These are phyloP conservation scores for Papilio elwesi DNA, from an alignment of 2,888 invertebrate genomes.

Conservation along the genomic window DNA sequence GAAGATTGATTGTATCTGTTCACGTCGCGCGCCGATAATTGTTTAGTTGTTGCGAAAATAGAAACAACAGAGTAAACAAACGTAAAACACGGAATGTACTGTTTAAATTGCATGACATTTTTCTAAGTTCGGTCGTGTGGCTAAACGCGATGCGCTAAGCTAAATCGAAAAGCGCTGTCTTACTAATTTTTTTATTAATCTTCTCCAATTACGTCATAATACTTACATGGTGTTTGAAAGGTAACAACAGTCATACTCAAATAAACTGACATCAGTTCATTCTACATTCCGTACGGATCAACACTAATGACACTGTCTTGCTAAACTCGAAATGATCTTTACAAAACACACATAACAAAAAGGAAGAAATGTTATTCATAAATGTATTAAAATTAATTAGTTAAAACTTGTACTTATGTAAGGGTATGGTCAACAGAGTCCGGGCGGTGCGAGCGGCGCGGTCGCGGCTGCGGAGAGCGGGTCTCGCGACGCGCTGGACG, in stretches of 20 bases:
- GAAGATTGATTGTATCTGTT: conserved; percentile 37
- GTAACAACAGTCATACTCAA: background rate
- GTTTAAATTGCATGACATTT: conserved; percentile 21
- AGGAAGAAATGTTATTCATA: background rate
- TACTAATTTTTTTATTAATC: background rate
- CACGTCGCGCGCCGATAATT: conserved; percentile 45
- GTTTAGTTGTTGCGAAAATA: conserved; percentile 53
- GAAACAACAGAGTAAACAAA: conserved; percentile 45
- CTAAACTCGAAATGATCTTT: background rate
- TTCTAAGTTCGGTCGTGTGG: background rate
- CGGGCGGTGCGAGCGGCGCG: conserved; percentile 78
- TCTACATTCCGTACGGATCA: too few relatives aligned
- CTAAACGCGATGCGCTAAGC: background rate
- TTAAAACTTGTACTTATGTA: too few relatives aligned
- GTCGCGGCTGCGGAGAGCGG: conserved; percentile 85
- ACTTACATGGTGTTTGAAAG: too few relatives aligned
- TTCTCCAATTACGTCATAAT: too few relatives aligned
- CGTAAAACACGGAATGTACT: conserved; percentile 19
- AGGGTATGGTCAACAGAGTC: conserved; percentile 81
- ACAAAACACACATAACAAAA: background rate
- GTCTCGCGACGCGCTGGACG: conserved; percentile 84
- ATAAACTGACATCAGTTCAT: too few relatives aligned
- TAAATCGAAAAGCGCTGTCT: background rate
- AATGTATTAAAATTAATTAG: too few relatives aligned
- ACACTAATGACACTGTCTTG: too few relatives aligned